phyloP scores from a whole-genome alignment of 2,888 invertebrate genomes.

The Drosophila paramelanica region DNA sequence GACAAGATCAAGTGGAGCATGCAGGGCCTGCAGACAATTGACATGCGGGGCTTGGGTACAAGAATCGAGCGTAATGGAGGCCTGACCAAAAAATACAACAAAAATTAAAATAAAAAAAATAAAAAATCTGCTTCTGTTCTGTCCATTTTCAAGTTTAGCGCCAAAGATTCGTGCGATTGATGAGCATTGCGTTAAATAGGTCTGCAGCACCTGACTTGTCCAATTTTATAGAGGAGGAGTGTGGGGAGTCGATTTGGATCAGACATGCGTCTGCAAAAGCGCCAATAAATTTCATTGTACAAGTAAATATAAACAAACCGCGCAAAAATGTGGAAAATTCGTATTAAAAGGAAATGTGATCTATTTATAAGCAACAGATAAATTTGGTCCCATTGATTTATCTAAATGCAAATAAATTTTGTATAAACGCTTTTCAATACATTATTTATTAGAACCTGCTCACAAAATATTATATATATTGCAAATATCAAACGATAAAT shows the following conservation, averaged over 20 bases:
- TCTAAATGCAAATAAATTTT: too few species aligned
- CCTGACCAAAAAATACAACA: conserved; percentile 23
- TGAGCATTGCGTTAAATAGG: conserved; percentile 2
- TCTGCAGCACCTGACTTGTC: conserved; percentile 40
- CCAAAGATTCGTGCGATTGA: conserved; percentile 11
- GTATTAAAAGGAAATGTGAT: conserved; percentile 16
- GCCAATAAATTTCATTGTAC: conserved; percentile 38
- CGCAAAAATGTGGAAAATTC: conserved; percentile 20
- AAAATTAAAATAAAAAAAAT: not conserved
- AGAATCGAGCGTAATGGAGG: conserved; percentile 33
- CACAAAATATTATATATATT: too few species aligned
- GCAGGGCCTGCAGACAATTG: conserved; percentile 64
- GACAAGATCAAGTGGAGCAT: conserved; percentile 81
- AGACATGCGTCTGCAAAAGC: conserved; percentile 3
- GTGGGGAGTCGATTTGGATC: not conserved
- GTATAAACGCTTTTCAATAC: too few species aligned
- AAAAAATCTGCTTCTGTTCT: not conserved
- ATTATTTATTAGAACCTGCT: too few species aligned
- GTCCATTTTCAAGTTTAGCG: conserved; percentile 4
- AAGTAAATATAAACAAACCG: conserved; percentile 50
- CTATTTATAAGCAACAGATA: conserved; percentile 21
- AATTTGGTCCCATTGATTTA: not conserved
- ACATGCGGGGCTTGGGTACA: conserved; percentile 40
- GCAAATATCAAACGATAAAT: too few species aligned
- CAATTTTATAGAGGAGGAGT: not conserved